Conservation (phyloP, 1,140 invertebrate genomes). For the Zaprionus kolodkinae region DNA sequence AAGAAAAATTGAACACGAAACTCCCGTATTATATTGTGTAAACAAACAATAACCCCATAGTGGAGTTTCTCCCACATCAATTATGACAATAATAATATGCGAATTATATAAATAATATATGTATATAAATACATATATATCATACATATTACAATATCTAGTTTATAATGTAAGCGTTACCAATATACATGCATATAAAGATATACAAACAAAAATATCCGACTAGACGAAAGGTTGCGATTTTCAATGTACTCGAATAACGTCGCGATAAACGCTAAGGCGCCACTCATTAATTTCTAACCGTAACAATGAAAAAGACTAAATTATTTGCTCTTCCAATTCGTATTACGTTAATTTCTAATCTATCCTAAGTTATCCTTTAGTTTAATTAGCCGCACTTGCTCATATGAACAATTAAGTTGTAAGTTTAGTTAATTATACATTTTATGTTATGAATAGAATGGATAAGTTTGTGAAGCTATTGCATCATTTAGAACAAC, state of each 20-base stretch:
- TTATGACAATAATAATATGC: constrained; percentile 82
- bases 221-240: constrained; percentile 14
- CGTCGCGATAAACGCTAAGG: constrained; percentile 65
- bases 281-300: constrained; percentile 57
- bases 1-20: constrained; percentile 52
- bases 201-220: constrained; percentile 10
- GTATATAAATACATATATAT: constrained; percentile 16
- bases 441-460: constrained; percentile 27
- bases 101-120: constrained; percentile 32
- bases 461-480: constrained; percentile 48
- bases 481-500: constrained; percentile 39
- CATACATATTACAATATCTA: constrained; percentile 51
- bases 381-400: constrained; percentile 79
- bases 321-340: constrained; percentile 81
- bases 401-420: constrained; percentile 64
- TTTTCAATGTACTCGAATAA: constrained; percentile 45
- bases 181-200: constrained; percentile 37
- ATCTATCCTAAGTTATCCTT: constrained; percentile 47
- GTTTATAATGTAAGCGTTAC: constrained; percentile 64
- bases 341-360: constrained; percentile 56
- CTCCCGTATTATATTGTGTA: constrained; percentile 23
- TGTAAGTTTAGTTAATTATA: constrained; percentile 63
- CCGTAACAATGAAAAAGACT: constrained; percentile 64
- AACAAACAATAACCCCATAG: constrained; percentile 65
- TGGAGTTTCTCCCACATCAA: constrained; percentile 79